These are phyloP conservation scores for Pantherophis vulpinus DNA, from an alignment of 2,797 vertebrate genomes.

Conservation along the genomic window DNA sequence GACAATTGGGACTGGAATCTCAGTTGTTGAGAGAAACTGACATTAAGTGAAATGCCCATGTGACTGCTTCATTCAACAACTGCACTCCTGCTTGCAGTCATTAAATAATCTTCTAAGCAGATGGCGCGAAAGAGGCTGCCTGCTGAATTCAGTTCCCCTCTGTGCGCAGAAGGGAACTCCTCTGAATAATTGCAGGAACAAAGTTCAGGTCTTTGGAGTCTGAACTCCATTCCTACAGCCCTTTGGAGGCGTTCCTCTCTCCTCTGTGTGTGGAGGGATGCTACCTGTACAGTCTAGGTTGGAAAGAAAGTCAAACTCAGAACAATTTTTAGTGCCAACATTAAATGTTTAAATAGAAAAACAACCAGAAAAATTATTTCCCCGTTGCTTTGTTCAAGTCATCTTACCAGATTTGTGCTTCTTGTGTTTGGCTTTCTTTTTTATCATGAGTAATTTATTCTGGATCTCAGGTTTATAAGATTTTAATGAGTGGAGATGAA, in stretches of 20 bases:
- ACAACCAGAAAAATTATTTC: neutral
- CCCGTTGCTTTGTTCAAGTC: conserved; percentile 7
- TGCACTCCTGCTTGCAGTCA: neutral
- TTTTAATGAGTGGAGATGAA: conserved; percentile 73
- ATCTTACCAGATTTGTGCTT: conserved; percentile 87
- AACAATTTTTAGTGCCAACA: neutral
- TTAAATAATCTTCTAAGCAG: neutral
- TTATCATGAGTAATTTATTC: conserved; percentile 76
- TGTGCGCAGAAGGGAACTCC: neutral
- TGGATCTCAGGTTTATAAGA: conserved; percentile 76
- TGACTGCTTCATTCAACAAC: neutral
- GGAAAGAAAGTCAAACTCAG: neutral
- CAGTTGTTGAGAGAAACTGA: neutral
- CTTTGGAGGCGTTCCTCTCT: neutral
- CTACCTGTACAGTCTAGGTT: neutral
- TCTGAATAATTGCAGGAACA: neutral
- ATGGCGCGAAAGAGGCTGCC: neutral
- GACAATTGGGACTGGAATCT: neutral
- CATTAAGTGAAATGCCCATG: neutral
- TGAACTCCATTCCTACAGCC: neutral
- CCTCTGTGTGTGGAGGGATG: neutral
- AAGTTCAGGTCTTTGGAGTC: neutral
- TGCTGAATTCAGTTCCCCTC: neutral
- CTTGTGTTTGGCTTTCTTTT: conserved; percentile 88
- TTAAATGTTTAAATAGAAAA: neutral